These are phyloP conservation scores for Pocillopora meandrina DNA, from an alignment of 92 coral and sea anemone species.

Conservation along the genomic window DNA sequence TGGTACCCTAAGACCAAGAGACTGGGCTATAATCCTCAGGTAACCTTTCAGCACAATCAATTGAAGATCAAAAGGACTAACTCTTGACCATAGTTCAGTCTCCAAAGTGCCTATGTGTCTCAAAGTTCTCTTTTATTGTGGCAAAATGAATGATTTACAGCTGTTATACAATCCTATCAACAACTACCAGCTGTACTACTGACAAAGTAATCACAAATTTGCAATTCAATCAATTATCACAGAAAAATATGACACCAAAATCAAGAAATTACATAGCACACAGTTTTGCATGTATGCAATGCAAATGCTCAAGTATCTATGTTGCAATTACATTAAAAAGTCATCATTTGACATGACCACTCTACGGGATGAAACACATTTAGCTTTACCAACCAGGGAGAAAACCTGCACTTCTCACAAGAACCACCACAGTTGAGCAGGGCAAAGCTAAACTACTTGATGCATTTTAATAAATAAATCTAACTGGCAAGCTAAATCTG, in stretches of 20 bases:
- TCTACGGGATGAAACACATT: too few species aligned
- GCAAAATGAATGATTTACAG: constrained; percentile 1
- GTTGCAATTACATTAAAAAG: too few species aligned
- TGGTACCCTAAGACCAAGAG: too few species aligned
- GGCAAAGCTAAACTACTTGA: not conserved
- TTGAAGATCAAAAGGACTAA: too few species aligned
- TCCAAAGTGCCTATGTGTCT: not conserved
- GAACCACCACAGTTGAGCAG: not conserved
- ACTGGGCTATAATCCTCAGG: too few species aligned
- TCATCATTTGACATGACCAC: too few species aligned
- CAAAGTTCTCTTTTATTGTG: constrained; percentile 1
- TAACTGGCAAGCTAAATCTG: not conserved
- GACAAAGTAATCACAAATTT: not conserved
- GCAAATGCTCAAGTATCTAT: too few species aligned
- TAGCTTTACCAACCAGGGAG: too few species aligned
- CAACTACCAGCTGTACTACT: not conserved
- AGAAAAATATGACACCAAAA: not conserved
- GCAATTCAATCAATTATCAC: not conserved
- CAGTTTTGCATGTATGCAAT: too few species aligned
- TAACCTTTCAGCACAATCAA: too few species aligned
- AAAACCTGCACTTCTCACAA: not conserved
- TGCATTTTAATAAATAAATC: constrained; percentile 11
- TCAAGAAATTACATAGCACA: not conserved
- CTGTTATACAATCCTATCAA: not conserved
- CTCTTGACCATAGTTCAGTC: not conserved